phyloP scores from a whole-genome alignment of 2,113 vertebrate species.

The Apodemus speciosus region DNA sequence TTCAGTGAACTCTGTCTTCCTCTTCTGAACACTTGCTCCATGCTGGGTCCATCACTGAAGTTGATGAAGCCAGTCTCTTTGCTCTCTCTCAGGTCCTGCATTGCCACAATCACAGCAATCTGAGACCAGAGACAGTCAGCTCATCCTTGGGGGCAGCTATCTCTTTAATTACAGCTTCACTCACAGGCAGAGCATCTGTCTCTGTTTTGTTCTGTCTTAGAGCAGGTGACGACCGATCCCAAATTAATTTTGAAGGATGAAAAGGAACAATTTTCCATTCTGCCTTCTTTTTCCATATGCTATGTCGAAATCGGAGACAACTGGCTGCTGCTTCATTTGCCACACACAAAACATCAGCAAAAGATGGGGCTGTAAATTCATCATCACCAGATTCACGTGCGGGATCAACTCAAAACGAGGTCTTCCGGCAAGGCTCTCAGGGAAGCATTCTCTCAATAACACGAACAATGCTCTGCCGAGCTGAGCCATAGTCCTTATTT shows the following conservation, averaged over 20 bases:
- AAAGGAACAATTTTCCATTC: slow-evolving; percentile 51
- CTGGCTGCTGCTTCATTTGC: slow-evolving; percentile 86
- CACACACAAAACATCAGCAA: slow-evolving; percentile 92
- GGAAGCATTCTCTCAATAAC: slow-evolving; percentile 92
- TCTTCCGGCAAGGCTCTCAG: slow-evolving; percentile 87
- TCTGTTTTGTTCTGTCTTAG: neutral
- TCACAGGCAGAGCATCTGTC: slow-evolving; percentile 20
- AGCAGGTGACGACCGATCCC: slow-evolving; percentile 21
- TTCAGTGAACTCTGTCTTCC: no score
- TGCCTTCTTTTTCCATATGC: slow-evolving; percentile 63
- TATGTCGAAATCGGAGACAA: slow-evolving; percentile 85
- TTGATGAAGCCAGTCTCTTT: slow-evolving; percentile 47
- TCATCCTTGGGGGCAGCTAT: slow-evolving; percentile 93
- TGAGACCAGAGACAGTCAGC: slow-evolving; percentile 90
- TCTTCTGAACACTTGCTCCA: slow-evolving; percentile 49
- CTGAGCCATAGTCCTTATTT: slow-evolving; percentile 89
- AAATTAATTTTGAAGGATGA: neutral
- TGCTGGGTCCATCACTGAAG: slow-evolving; percentile 67
- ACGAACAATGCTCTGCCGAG: slow-evolving; percentile 91
- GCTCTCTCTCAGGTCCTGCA: slow-evolving; percentile 72
- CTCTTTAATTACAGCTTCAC: slow-evolving; percentile 88
- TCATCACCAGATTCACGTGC: slow-evolving; percentile 65
- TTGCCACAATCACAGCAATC: slow-evolving; percentile 91
- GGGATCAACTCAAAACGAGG: slow-evolving; percentile 89
- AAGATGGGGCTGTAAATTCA: slow-evolving; percentile 85